Evolutionary conservation across 2,888 invertebrate species (phyloP), one percentile per base, ranked within the genome.

Genomic region (Cyaniris semiargus): DNA sequence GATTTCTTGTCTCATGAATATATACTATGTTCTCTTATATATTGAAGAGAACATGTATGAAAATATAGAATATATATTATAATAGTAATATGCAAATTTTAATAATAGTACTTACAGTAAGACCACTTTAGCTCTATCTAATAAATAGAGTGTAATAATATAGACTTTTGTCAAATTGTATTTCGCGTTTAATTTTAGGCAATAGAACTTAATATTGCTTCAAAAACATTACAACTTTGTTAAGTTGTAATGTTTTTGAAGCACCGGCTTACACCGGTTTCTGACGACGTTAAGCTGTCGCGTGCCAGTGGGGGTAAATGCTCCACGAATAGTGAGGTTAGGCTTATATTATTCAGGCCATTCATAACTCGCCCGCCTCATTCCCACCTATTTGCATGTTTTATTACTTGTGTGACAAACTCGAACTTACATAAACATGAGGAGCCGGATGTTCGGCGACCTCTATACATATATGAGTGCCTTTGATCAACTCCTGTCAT

Each of bases 321-420:
- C 58, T 31, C 76, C 18, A 66, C 23, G 72, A 85, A 83, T 82
- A 82, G 81, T 81, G 79, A 82, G 84, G 85, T 85, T 84, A 85
- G 86, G 83, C 83, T 86, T 88, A 85, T 86, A 87, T 88, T 87
- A 88, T 88, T 86, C 85, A 78, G 80, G 80, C 77, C 82, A 60
- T 80, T 81, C 79, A 81, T 80, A 80, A 77, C 78, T 78, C 81
- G 34, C 76, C 79, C 78, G 53, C 70, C 76, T 76, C 75, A 76
- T 78, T 76, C 76, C 75, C 72, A 72, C 78, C 74, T 78, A 81
- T 82, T 82, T 80, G 80, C 82, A 81, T 81, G 79, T 82, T 82
- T 81, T 81, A 83, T 81, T 82, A 80, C 80, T 78, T 77, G 78
- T 76, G 79, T 75, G 77, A 78, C 78, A 78, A 79, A 76, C 80